Base-by-base conservation (phyloP, 1,140 invertebrate genomes). In the Nasonia giraulti region DNA sequence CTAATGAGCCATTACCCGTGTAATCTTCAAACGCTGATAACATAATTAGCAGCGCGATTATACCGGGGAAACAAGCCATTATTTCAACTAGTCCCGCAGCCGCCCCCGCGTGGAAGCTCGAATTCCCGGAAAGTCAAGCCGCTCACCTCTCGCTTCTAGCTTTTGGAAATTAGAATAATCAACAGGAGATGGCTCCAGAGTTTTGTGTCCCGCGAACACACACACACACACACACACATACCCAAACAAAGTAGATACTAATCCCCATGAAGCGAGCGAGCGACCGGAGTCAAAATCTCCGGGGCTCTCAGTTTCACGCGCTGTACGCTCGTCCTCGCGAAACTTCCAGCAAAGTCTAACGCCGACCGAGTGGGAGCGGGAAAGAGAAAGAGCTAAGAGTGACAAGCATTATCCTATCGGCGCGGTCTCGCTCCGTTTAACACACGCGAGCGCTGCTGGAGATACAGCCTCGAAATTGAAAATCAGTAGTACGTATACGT, bases 121-220 rank as follows among this genome's bases (percentile, higher is more conserved):
- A 17, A 20, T 62, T 62, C 55, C 4, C 20, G 17, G 55, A 62
- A 62, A 62, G 55, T 62, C 55, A 14, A 62, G 55, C 55, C 0
- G 47, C 47, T 50, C 14, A 17, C 55, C 55, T 5, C 55, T n/a
- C 5, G 55, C 17, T n/a, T 62, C 55, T 62, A 33, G 69, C 27
- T 82, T 81, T 82, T n/a, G 73, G 73, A 83, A 83, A 83, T 83
- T 83, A 83, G 81, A 83, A 83, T 83, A 83, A 83, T 83, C 69
- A 83, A 76, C 50, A 62, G 71, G 27, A 40, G 55, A 66, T 27
- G 0, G n/a, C 37, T 37, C 17, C 23, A 17, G 73, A 75, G 31
- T 75, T 75, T 75, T 75, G 73, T 37, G 1, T 62, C 20, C 17
- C 5, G 50, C 7, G 17, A 4, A 62, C 55, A 62, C 2, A 62